Evolutionary conservation across 2,113 vertebrate species (phyloP).

Genomic region (Noctilio leporinus): DNA sequence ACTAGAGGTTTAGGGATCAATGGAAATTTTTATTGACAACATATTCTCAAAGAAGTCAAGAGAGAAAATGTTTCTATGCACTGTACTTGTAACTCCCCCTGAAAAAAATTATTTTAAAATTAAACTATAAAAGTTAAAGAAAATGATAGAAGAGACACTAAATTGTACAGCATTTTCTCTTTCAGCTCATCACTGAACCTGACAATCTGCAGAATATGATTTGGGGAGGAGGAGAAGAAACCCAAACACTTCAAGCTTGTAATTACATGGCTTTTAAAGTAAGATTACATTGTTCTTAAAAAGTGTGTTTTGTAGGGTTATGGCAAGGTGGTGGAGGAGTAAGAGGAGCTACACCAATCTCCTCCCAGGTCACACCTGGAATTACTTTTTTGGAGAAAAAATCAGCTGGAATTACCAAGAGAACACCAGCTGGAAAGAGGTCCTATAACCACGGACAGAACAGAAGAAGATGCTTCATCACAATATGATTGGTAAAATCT

Average conservation of each 20-base stretch:
- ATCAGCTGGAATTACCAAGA: no score
- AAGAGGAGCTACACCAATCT: no score
- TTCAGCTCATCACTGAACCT: not conserved
- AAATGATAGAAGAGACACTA: not conserved
- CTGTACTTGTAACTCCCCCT: not conserved
- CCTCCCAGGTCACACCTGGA: no score
- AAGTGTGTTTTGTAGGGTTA: not conserved
- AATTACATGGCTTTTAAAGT: not conserved
- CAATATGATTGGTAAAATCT: no score
- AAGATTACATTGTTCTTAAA: not conserved
- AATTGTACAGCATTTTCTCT: not conserved
- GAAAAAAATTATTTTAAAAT: not conserved
- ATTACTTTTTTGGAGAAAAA: no score
- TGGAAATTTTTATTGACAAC: not conserved
- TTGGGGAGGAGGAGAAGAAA: not conserved
- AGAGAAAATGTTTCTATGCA: not conserved
- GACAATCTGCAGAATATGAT: not conserved
- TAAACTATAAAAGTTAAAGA: not conserved
- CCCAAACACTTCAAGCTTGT: not conserved
- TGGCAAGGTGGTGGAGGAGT: no score
- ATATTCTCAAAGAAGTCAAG: not conserved
- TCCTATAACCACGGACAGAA: no score
- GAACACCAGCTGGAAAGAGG: no score
- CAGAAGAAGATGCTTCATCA: no score
- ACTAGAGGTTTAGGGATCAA: no score